phyloP scores from a whole-genome alignment of 2,888 invertebrate genomes.

The Cyrtodaria siliqua region DNA sequence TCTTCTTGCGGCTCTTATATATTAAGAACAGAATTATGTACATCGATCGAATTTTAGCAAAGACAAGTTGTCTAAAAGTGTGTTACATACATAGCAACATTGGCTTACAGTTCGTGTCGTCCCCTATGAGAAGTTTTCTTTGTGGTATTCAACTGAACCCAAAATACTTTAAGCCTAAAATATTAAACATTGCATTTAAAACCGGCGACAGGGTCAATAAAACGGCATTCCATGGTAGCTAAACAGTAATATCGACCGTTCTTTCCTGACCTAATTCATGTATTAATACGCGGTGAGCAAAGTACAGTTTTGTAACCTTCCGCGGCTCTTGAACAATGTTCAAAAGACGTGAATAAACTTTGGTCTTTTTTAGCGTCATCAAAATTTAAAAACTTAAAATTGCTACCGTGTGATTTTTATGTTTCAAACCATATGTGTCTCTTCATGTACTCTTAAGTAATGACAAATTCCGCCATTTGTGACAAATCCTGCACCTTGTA shows the following conservation, averaged over 20 bases:
- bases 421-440: slow-evolving; percentile 49
- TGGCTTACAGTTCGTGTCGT: too few relatives aligned
- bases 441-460: slow-evolving; percentile 37
- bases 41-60: too few relatives aligned
- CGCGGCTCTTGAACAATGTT: slow-evolving; percentile 26
- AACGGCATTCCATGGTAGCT: slow-evolving; percentile 57
- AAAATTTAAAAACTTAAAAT: background rate
- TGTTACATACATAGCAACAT: too few relatives aligned
- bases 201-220: too few relatives aligned
- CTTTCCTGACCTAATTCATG: slow-evolving; percentile 27
- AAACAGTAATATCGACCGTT: slow-evolving; percentile 51
- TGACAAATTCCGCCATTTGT: slow-evolving; percentile 33
- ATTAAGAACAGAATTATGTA: too few relatives aligned
- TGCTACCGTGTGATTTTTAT: slow-evolving; percentile 47
- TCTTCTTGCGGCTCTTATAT: too few relatives aligned
- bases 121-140: too few relatives aligned
- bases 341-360: background rate
- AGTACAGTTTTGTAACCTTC: slow-evolving; percentile 50
- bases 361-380: background rate
- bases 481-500: slow-evolving; percentile 50
- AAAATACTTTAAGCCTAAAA: too few relatives aligned
- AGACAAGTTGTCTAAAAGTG: too few relatives aligned
- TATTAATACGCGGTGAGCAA: slow-evolving; percentile 46
- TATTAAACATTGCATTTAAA: too few relatives aligned
- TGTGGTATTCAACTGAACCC: too few relatives aligned